Base-by-base conservation (phyloP, 1,140 invertebrate genomes). In the Glossosoma conforme region DNA sequence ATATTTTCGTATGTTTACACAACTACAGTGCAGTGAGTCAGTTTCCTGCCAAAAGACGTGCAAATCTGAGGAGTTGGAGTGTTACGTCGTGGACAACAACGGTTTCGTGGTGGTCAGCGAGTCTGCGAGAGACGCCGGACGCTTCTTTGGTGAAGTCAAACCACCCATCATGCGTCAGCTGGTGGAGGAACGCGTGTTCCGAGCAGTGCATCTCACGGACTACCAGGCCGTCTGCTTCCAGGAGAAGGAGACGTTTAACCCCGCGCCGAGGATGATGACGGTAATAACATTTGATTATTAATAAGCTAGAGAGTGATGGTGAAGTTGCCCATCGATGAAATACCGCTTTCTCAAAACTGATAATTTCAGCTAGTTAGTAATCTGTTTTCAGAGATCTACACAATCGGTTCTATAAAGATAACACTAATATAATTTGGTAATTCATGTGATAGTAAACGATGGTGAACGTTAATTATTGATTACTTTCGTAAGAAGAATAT, bases 181-280 rank as follows among this genome's bases (percentile, higher is more conserved):
- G 40, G 80, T 94, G 0, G 77, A 85, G 38, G 83, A 87, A 22
- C 80, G 83, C 14, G 83, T 95, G 15, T 96, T 84, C 66, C 83
- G 83, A 54, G 76, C 78, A 53, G 83, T 92, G 3, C 76, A 77
- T 25, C 80, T 94, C 32, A 87, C 84, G 52, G 92, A 96, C 68
- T 95, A 94, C 68, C 92, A 95, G 71, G 91, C 86, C 0, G 85
- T 93, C 1, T 95, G 91, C 65, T 87, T 87, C 58, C 75, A 80
- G 46, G 77, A 74, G 35, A 81, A 77, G 20, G 74, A 74, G 42
- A 78, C 76, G 8, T 74, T 69, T 1, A 87, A 81, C 64, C 73
- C 77, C 8, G 84, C 77, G 1, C 73, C 66, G 37, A 76, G 71
- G 28, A 59, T 87, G 13, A 59, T 79, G 8, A 82, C 83, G 60